These are phyloP conservation scores for Smutsia temminckii DNA, from an alignment of 2,797 vertebrate genomes.

Conservation along the genomic window DNA sequence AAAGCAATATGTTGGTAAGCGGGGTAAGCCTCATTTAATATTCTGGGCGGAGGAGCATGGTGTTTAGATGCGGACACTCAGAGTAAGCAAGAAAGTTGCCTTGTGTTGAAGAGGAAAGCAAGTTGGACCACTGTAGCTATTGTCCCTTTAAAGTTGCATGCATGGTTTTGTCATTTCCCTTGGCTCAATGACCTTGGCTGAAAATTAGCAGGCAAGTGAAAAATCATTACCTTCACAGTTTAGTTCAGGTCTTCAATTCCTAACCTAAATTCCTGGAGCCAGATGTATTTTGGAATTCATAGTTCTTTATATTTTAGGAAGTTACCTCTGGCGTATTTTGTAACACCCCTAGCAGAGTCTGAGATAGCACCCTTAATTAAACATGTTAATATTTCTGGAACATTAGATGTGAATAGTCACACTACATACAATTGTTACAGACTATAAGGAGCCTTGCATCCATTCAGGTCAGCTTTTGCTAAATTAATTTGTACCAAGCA, in stretches of 20 bases:
- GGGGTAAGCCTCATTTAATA: conserved; percentile 10
- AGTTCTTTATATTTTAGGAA: background rate
- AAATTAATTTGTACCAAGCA: background rate
- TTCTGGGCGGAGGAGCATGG: background rate
- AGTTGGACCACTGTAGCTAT: background rate
- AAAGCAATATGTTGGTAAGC: conserved; percentile 87
- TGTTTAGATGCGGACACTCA: background rate
- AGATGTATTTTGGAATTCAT: background rate
- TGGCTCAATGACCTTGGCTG: background rate
- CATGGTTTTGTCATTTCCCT: background rate
- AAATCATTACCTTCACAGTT: background rate
- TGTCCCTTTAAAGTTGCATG: background rate
- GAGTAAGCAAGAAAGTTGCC: background rate
- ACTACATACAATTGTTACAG: background rate
- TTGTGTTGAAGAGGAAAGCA: background rate
- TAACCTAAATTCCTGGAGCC: background rate
- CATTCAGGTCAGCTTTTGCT: background rate
- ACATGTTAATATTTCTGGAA: background rate
- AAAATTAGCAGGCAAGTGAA: conserved; percentile 23
- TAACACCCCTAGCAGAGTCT: background rate
- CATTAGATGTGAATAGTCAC: background rate
- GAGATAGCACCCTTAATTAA: background rate
- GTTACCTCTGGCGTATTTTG: background rate
- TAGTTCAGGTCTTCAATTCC: background rate
- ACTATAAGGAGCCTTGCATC: background rate